A percentile compares a stretch with the other conserved stretches of the same genome.
Evolutionary conservation across 1,140 invertebrate genomes (phyloP).

Genomic region (Chionoecetes opilio): DNA sequence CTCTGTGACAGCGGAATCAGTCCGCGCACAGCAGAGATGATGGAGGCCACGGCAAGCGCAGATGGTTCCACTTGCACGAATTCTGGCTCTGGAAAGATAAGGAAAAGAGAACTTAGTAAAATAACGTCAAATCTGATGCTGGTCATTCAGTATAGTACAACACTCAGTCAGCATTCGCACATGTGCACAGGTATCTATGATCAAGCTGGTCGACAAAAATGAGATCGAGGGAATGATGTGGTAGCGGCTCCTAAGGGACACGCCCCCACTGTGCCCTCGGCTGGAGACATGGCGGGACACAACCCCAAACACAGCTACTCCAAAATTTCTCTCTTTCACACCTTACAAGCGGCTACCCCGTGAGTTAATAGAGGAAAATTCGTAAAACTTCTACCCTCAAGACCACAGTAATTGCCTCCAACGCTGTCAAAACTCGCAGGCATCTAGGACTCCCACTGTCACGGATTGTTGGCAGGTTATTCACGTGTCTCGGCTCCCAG

Average conservation of each 20-base stretch:
- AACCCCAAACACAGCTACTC: background rate
- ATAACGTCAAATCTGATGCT: background rate
- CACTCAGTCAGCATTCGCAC: background rate
- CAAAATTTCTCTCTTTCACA: background rate
- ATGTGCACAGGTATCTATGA: background rate
- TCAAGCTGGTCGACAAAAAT: background rate
- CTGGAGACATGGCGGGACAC: background rate
- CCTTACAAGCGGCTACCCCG: background rate
- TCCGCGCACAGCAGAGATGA: slow-evolving; percentile 57
- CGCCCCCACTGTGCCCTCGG: background rate
- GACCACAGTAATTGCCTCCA: background rate
- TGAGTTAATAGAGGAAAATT: too few relatives aligned
- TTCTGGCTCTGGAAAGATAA: slow-evolving; percentile 65
- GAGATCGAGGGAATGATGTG: background rate
- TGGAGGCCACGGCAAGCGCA: slow-evolving; percentile 67
- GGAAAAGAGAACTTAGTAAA: background rate
- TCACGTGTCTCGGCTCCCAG: background rate
- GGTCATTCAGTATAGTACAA: background rate
- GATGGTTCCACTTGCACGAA: slow-evolving; percentile 69
- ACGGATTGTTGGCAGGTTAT: background rate
- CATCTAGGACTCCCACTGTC: background rate
- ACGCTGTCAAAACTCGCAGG: background rate
- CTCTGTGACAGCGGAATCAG: slow-evolving; percentile 45
- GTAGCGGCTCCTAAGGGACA: background rate
- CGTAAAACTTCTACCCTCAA: background rate